These are phyloP conservation scores for Mythimna lalbum DNA, from an alignment of 2,888 invertebrate species.

Conservation along the genomic window DNA sequence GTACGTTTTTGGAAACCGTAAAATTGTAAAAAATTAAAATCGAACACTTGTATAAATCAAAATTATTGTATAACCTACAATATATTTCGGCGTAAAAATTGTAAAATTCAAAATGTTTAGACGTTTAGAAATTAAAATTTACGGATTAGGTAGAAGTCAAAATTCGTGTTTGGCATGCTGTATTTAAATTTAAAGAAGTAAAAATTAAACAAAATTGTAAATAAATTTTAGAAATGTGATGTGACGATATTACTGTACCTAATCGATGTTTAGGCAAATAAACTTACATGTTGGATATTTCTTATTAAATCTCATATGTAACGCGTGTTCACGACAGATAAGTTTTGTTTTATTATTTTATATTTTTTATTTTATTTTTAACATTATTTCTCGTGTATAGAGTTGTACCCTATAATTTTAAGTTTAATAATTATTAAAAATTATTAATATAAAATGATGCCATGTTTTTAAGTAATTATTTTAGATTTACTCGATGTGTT, in stretches of 20 bases:
- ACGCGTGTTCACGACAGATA: constrained; percentile 77
- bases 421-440: constrained; percentile 69
- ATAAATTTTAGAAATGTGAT: constrained; percentile 86
- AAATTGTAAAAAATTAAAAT: constrained; percentile 67
- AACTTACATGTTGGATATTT: constrained; percentile 71
- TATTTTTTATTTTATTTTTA: constrained; percentile 64
- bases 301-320: constrained; percentile 60
- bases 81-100: constrained; percentile 83
- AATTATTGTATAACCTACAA: constrained; percentile 78
- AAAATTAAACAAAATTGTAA: constrained; percentile 77
- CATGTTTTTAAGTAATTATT: constrained; percentile 88
- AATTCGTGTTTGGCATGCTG: constrained; percentile 87
- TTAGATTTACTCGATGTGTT: constrained; percentile 85
- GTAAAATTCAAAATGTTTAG: constrained; percentile 85
- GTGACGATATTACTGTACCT: constrained; percentile 85
- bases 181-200: constrained; percentile 77
- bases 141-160: constrained; percentile 85
- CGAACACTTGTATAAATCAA: constrained; percentile 74
- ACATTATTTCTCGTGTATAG: constrained; percentile 65
- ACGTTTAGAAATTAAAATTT: constrained; percentile 75
- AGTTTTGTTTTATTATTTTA: constrained; percentile 68
- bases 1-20: constrained; percentile 69
- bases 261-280: constrained; percentile 82
- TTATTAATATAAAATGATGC: constrained; percentile 83
- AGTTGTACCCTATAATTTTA: constrained; percentile 69